Conservation (phyloP, 1,140 invertebrate genomes). For the Drosophila pseudoananassae region DNA sequence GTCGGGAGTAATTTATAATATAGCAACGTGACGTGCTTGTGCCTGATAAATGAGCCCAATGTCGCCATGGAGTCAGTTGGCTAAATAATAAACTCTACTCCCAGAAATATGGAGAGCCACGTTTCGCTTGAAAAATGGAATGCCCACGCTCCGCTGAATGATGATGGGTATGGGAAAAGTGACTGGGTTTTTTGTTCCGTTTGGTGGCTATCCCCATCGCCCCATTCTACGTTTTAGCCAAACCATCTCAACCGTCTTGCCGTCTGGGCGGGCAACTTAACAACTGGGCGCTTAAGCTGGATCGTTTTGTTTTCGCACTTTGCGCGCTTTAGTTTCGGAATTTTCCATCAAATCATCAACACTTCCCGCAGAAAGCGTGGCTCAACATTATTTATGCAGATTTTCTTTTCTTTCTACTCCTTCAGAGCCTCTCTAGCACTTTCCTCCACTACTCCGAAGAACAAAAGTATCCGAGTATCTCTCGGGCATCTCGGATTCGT, state of each 20-base stretch:
- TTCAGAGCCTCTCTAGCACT: too few relatives aligned
- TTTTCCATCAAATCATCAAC: constrained; percentile 77
- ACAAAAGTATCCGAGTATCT: constrained; percentile 45
- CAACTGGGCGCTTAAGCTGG: constrained; percentile 30
- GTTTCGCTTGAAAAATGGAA: constrained; percentile 36
- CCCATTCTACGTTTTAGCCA: not conserved
- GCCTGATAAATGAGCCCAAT: constrained; percentile 50
- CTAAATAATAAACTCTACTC: constrained; percentile 49
- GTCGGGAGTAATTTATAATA: constrained; percentile 47
- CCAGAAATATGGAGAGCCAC: constrained; percentile 23
- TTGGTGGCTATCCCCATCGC: too few relatives aligned
- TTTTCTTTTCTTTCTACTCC: constrained; percentile 38
- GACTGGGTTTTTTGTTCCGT: not conserved
- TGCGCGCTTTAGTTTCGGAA: constrained; percentile 64
- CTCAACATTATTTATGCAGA: constrained; percentile 78
- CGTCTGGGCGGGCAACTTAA: too few relatives aligned
- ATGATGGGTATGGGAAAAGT: not conserved
- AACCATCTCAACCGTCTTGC: constrained; percentile 16
- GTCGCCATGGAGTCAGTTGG: constrained; percentile 51
- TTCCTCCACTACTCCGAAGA: constrained; percentile 2
- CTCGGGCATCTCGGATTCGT: constrained; percentile 1
- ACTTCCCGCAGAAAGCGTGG: constrained; percentile 58
- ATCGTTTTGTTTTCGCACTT: constrained; percentile 55
- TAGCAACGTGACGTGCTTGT: constrained; percentile 44
- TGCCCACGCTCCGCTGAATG: constrained; percentile 25